phyloP scores from a whole-genome alignment of 1,140 invertebrate genomes.

The Chironomus striatipennis region DNA sequence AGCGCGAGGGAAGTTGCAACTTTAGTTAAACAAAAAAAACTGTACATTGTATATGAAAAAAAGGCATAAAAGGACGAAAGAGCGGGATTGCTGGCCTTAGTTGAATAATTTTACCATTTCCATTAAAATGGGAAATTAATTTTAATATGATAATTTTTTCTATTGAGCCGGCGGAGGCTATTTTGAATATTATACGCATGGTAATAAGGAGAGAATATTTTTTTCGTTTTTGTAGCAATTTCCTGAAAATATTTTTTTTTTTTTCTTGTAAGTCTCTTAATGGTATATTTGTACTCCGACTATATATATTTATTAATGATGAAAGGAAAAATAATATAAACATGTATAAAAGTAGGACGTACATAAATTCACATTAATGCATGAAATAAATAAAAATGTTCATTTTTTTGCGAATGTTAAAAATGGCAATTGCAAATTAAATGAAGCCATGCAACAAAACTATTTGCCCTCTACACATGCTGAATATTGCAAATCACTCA shows the following conservation, averaged over 20 bases:
- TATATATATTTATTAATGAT: not conserved
- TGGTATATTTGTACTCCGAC: constrained; percentile 3
- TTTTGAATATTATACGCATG: constrained; percentile 17
- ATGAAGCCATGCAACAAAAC: not conserved
- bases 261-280: constrained; percentile 4
- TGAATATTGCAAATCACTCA: not conserved
- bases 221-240: not conserved
- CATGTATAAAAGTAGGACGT: not conserved
- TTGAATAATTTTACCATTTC: constrained; percentile 17
- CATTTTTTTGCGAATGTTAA: not conserved
- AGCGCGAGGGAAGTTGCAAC: not conserved
- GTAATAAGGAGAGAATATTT: not conserved
- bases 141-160: constrained; percentile 23
- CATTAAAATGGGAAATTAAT: constrained; percentile 21
- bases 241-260: constrained; percentile 1
- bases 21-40: too few species aligned
- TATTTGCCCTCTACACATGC: too few species aligned
- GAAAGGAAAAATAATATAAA: not conserved
- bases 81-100: constrained; percentile 1
- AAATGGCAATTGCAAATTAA: constrained; percentile 20
- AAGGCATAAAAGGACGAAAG: not conserved
- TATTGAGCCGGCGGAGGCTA: constrained; percentile 7
- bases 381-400: not conserved
- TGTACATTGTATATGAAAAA: not conserved
- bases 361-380: constrained; percentile 18